Base-by-base conservation (phyloP, 2,113 vertebrate species). In the Periophthalmodon schlosseri region DNA sequence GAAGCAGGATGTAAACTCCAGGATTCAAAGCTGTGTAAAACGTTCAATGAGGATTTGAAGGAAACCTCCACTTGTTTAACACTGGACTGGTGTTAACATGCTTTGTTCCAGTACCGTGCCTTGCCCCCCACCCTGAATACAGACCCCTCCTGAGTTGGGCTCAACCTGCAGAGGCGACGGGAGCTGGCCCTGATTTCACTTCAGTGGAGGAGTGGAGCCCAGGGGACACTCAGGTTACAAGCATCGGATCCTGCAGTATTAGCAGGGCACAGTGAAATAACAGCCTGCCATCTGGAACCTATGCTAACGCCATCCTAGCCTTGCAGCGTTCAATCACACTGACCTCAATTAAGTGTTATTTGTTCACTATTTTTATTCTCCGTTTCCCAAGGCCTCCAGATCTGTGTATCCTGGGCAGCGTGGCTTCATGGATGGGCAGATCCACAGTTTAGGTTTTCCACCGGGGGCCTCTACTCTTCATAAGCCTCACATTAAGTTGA, bases 171-270 rank as follows among this genome's bases (percentile, higher is more conserved):
- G 81, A 46, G 39, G 84, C 84, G 75, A 90, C 81, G 79, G 84
- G 84, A 93, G 78, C 80, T 78, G 70, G 85, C 23, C 89, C 87
- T 91, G 94, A 94, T 91, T 91, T 88, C 90, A 90, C 81, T 91
- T 88, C 91, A 85, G 87, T 89, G 89, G 91, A 93, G 93, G 92
- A 94, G 91, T 85, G 36, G 86, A 89, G 83, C 93, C 94, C 84
- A 39, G 56, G 94, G 93, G 94, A 91, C 87, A 87, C 91, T 96
- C 93, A 57, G 87, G 93, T 96, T 96, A 95, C 95, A 90, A 80
- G 88, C 90, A 86, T 89, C 3, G 78, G 88, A 88, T 93, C 91
- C 91, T 86, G 89, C 90, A 75, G 82, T 87, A 93, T 93, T 93
- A 93, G 85, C 88, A 82, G 84, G 84, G 86, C 88, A 89, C 85